These are phyloP conservation scores for Hoplias malabaricus DNA, from an alignment of 2,113 vertebrate species.

Conservation along the genomic window DNA sequence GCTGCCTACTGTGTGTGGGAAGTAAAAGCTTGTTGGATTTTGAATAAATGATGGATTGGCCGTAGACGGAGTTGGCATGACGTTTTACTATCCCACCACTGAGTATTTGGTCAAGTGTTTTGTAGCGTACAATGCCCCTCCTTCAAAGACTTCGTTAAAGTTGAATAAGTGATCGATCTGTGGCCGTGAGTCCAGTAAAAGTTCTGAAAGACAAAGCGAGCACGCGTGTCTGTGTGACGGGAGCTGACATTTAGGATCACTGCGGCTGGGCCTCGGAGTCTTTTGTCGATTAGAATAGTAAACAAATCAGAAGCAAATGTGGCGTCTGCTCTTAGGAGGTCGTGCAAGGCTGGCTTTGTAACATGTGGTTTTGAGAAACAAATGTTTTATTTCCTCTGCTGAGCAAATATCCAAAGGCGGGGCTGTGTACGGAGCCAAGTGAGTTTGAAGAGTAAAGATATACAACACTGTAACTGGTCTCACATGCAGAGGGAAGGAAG, in stretches of 20 bases:
- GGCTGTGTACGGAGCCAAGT: not conserved
- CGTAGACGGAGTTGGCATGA: not conserved
- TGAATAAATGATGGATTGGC: not conserved
- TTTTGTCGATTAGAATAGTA: slow-evolving; percentile 55
- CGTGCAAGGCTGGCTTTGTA: slow-evolving; percentile 58
- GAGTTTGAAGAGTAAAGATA: not conserved
- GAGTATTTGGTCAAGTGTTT: not conserved
- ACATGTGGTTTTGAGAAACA: slow-evolving; percentile 48
- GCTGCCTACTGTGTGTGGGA: not conserved
- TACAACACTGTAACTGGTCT: not conserved
- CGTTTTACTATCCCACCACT: not conserved
- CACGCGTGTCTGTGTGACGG: slow-evolving; percentile 30
- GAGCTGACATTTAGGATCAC: slow-evolving; percentile 9
- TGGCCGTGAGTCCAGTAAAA: slow-evolving; percentile 46
- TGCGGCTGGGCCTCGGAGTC: slow-evolving; percentile 38
- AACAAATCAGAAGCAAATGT: slow-evolving; percentile 67
- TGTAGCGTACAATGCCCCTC: not conserved
- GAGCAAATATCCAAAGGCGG: slow-evolving; percentile 40
- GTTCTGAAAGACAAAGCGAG: slow-evolving; percentile 44
- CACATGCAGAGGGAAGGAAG: not conserved
- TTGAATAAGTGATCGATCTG: slow-evolving; percentile 47
- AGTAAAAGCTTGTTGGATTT: not conserved
- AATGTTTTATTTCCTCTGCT: slow-evolving; percentile 41
- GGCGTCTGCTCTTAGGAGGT: slow-evolving; percentile 48
- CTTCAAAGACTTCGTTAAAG: slow-evolving; percentile 40